These are phyloP conservation scores for Momotus momota DNA, from an alignment of 2,797 vertebrate species.

Conservation along the genomic window DNA sequence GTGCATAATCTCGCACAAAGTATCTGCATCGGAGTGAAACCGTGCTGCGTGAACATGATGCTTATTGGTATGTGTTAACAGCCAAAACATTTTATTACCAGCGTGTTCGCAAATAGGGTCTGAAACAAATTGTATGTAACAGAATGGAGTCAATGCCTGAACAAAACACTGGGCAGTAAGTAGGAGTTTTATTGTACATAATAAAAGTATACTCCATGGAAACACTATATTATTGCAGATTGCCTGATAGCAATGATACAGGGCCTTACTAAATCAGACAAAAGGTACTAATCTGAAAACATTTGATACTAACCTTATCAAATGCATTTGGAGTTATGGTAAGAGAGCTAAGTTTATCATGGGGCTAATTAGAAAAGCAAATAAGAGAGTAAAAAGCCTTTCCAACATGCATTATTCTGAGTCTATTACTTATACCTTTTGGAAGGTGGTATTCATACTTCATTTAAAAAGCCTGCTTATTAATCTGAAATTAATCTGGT, in stretches of 20 bases:
- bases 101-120: not conserved
- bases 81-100: not conserved
- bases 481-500: not conserved
- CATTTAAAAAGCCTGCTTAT: not conserved
- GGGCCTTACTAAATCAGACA: not conserved
- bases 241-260: not conserved
- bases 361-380: conserved; percentile 17
- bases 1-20: not conserved
- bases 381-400: not conserved
- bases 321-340: not conserved
- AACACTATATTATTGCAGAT: not conserved
- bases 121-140: not conserved
- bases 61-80: not conserved
- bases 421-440: not conserved
- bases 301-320: not conserved
- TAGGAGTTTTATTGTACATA: not conserved
- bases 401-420: not conserved
- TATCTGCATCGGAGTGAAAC: not conserved
- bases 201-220: not conserved
- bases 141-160: not conserved
- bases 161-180: not conserved
- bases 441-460: not conserved
- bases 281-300: not conserved
- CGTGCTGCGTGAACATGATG: not conserved
- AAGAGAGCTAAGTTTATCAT: not conserved